Conservation (phyloP, 1,140 invertebrate genomes). For the Diplogasteroides magnus region DNA sequence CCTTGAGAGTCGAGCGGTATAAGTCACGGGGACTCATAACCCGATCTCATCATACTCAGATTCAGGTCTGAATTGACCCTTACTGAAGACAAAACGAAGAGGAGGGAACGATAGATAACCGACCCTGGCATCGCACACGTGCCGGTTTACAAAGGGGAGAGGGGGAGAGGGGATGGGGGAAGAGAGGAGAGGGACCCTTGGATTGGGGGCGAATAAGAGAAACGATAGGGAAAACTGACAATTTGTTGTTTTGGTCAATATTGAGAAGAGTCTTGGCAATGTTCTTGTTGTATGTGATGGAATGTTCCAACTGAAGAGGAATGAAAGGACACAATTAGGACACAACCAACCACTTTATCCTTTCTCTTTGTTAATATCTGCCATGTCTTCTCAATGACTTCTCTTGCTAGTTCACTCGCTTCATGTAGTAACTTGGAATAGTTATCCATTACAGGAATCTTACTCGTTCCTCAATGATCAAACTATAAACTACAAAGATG, state of each 20-base stretch:
- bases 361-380: neutral
- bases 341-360: neutral
- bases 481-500: neutral
- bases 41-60: neutral
- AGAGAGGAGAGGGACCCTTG: neutral
- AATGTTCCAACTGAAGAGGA: constrained; percentile 1
- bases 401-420: constrained; percentile 11
- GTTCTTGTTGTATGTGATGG: constrained; percentile 5
- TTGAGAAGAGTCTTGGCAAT: constrained; percentile 1
- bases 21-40: neutral
- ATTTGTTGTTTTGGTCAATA: neutral
- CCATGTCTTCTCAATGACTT: constrained; percentile 20
- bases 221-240: constrained; percentile 7
- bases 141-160: neutral
- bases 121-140: neutral
- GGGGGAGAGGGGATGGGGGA: neutral
- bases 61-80: constrained; percentile 1
- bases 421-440: constrained; percentile 27
- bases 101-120: neutral
- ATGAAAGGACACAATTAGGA: neutral
- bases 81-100: neutral
- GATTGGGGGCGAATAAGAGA: neutral
- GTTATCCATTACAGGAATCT: constrained; percentile 32
- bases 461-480: constrained; percentile 32
- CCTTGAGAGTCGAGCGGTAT: neutral